A percentile compares a stretch with the other conserved stretches of the same genome.
These are phyloP conservation scores for Andrena marginata DNA, from an alignment of 2,888 invertebrate species.

Conservation along the genomic window DNA sequence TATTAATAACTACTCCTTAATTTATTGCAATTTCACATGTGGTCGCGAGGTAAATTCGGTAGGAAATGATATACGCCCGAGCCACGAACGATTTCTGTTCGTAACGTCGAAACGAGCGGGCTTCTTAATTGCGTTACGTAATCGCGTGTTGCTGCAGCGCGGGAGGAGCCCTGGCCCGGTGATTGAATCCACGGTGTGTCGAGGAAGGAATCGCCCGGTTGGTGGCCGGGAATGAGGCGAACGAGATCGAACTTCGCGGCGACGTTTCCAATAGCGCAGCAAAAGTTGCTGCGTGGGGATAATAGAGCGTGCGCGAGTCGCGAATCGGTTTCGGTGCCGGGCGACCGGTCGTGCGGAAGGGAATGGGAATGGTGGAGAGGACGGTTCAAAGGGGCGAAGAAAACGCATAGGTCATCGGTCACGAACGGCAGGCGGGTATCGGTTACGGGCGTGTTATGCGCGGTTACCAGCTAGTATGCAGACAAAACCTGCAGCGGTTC, in stretches of 20 bases:
- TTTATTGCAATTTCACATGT: conserved; percentile 64
- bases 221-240: background rate
- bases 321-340: conserved; percentile 14
- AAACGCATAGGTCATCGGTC: conserved; percentile 41
- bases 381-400: conserved; percentile 5
- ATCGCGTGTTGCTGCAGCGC: conserved; percentile 1
- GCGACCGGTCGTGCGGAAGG: background rate
- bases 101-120: conserved; percentile 11
- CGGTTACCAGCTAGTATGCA: conserved; percentile 29
- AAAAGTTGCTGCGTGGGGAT: background rate
- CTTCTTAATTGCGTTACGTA: conserved; percentile 45
- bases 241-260: background rate
- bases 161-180: background rate
- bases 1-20: conserved; percentile 58
- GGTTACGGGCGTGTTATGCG: conserved; percentile 40
- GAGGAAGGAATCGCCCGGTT: background rate
- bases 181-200: conserved; percentile 7
- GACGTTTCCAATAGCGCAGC: background rate
- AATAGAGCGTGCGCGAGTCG: background rate
- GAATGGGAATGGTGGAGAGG: background rate
- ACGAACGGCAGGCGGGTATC: conserved; percentile 41
- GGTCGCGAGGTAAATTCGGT: conserved; percentile 37
- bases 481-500: conserved; percentile 55
- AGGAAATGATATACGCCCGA: conserved; percentile 40
- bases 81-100: conserved; percentile 17